Conservation (phyloP, 1,140 invertebrate species). For the Halesus radiatus region DNA sequence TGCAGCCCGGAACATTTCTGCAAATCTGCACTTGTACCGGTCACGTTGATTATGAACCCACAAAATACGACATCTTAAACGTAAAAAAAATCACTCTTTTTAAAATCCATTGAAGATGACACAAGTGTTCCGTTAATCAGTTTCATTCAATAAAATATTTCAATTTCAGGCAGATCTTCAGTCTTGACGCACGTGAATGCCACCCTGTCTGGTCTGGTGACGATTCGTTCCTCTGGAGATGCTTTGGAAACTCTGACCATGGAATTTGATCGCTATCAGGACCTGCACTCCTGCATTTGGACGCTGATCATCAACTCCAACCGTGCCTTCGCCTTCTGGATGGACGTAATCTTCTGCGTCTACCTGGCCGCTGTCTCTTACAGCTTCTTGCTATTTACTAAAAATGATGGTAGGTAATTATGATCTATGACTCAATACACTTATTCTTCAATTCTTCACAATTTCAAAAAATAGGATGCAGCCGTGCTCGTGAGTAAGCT, state of each 20-base stretch:
- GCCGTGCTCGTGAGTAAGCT: too few relatives aligned
- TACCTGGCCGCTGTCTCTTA: constrained; percentile 73
- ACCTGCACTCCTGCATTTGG: constrained; percentile 80
- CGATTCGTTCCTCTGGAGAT: constrained; percentile 80
- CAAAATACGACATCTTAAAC: too few relatives aligned
- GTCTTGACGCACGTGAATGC: constrained; percentile 88
- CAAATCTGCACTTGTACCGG: too few relatives aligned
- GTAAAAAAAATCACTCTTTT: too few relatives aligned
- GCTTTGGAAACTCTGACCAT: constrained; percentile 72
- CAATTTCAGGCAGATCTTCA: constrained; percentile 78
- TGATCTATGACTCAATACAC: too few relatives aligned
- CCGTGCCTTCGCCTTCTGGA: constrained; percentile 74
- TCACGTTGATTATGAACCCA: too few relatives aligned
- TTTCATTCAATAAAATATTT: too few relatives aligned
- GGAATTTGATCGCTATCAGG: constrained; percentile 77
- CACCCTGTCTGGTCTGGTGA: constrained; percentile 84
- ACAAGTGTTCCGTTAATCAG: too few relatives aligned
- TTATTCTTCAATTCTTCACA: too few relatives aligned
- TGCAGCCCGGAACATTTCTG: too few relatives aligned
- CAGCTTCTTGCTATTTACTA: constrained; percentile 70
- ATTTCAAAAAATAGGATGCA: too few relatives aligned
- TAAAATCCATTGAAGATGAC: too few relatives aligned
- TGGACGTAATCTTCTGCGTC: constrained; percentile 79
- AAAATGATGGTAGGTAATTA: constrained; percentile 58
- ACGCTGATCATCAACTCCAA: constrained; percentile 78